Percentiles rank a stretch among this genome's conserved stretches.
Evolutionary conservation across 2,113 vertebrate genomes (phyloP).

Genomic region (Larimichthys polyactis): DNA sequence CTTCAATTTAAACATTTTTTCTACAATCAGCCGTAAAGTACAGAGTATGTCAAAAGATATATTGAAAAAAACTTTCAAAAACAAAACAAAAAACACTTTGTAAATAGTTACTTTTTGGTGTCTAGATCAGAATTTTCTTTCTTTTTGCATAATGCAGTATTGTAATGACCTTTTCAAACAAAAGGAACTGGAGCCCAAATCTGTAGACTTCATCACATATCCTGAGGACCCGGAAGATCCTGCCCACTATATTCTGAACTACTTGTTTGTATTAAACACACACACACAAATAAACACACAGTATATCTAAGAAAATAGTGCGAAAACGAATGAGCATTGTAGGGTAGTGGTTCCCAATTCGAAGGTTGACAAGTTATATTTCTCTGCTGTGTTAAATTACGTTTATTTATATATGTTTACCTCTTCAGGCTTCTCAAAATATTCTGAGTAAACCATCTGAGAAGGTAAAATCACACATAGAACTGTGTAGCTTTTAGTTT

Average conservation of each 20-base stretch:
- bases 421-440: not conserved
- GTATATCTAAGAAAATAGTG: slow-evolving; percentile 27
- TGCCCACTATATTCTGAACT: slow-evolving; percentile 32
- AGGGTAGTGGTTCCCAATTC: slow-evolving; percentile 13
- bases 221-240: slow-evolving; percentile 48
- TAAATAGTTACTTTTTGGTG: slow-evolving; percentile 66
- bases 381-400: not conserved
- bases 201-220: slow-evolving; percentile 78
- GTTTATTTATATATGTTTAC: not conserved
- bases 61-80: slow-evolving; percentile 8
- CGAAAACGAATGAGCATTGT: slow-evolving; percentile 29
- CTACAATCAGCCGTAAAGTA: slow-evolving; percentile 84
- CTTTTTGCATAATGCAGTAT: slow-evolving; percentile 51
- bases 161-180: slow-evolving; percentile 72
- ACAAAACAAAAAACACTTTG: slow-evolving; percentile 70
- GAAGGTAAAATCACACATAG: not conserved
- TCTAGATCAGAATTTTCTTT: slow-evolving; percentile 48
- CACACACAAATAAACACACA: not conserved
- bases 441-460: not conserved
- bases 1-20: slow-evolving; percentile 71
- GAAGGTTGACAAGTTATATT: not conserved
- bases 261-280: slow-evolving; percentile 39
- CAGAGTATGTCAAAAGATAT: slow-evolving; percentile 85
- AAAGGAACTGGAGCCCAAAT: slow-evolving; percentile 83
- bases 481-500: not conserved